Base-by-base conservation (phyloP, 2,888 invertebrate species). In the Drosophila paucipuncta region DNA sequence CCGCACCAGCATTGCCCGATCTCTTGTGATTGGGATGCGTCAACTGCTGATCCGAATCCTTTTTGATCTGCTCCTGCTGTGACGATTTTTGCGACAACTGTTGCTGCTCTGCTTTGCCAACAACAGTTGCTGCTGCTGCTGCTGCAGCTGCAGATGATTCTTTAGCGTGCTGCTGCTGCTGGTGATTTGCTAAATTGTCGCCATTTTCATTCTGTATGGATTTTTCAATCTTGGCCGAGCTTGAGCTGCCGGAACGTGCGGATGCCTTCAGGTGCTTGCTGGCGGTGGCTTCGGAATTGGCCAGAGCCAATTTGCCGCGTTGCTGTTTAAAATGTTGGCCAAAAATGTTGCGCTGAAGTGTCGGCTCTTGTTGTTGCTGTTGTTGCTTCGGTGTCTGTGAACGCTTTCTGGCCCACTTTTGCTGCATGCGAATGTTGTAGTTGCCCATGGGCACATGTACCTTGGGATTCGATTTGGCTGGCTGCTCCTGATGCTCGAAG, bases 11-110 rank as follows among this genome's bases (percentile, higher is more conserved):
- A 70, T 79, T 81, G 68, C 92, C 92, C 31, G 92, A 92, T 72
- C 93, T 91, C 73, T 92, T 93, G 60, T 89, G 91, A 82, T 92
- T 93, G 61, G 92, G 90, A 82, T 92, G 89, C 62, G 89, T 77
- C 65, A 89, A 62, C 60, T 88, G 80, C 77, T 83, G 87, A 69
- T 87, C 85, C 41, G 73, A 50, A 59, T 80, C 80, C 66, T 89
- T 83, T 31, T 84, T 84, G 47, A 88, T 86, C 52, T 77, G 79
- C 52, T 76, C 64, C 59, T 83, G 77, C 60, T 83, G 75, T 67
- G 77, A 52, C 63, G 66, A 53, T 60, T 59, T 33, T n/a, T 60
- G 60, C 30, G 47, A 37, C 30, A 68, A 65, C 39, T 60, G 22
- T 37, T 72, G 68, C 55, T 53, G 70, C 47, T 65, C 62, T 54